Base-by-base conservation (phyloP, 2,797 vertebrate species). In the Xerus rutilus region DNA sequence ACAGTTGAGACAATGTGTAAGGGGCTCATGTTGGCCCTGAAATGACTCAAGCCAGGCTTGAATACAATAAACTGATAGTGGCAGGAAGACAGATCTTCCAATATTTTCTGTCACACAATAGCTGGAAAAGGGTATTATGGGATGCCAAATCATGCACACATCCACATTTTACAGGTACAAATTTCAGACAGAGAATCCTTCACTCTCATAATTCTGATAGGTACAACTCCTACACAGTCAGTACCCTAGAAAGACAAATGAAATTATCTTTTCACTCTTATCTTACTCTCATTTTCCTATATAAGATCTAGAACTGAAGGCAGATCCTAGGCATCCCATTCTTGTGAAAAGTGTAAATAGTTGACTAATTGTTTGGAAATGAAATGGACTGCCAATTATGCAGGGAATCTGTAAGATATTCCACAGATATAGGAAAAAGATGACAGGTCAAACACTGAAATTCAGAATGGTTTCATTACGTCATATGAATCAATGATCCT, bases 51-150 rank as follows among this genome's bases (percentile, higher is more conserved):
- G 97, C 94, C 83, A 94, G 72, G 81, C 67, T 67, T 69, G 83
- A 97, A 91, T 64, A 49, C 78, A 96, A 95, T 77, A 94, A 93
- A 78, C 30, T 62, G 25, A 97, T 91, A 93, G 30, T 73, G 92
- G 95, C 93, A 91, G 74, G 13, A 96, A 97, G 95, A 95, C 62
- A 83, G 73, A 96, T 79, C 92, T 94, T 95, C 89, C 94, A 84
- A 86, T 21, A 52, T 39, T 43, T 47, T 78, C 30, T 77, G 21
- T 81, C 35, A 91, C 18, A 45, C 39, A 84, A 64, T 20, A 82
- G 78, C 83, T 97, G 64, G 25, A 30, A 49, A 62, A 57, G 28
- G 85, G 23, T 25, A 8, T 45, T 86, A 25, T 4, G 23, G 23
- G 64, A 82, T 0, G 13, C 11, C 45, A 86, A 62, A 15, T n/a